phyloP scores from a whole-genome alignment of 1,140 invertebrate genomes.

The Drosophila pachea region DNA sequence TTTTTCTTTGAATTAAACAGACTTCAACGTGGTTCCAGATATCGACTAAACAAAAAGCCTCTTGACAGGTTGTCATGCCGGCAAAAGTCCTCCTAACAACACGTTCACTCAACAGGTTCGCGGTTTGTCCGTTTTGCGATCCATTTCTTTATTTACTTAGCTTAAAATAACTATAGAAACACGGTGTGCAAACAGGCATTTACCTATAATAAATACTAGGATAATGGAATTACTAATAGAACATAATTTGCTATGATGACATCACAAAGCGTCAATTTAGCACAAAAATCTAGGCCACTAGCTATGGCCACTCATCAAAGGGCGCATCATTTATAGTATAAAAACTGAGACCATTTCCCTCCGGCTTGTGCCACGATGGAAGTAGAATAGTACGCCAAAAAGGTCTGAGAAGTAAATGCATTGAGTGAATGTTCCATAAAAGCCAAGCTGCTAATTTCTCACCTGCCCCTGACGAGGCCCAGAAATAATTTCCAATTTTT shows the following conservation, averaged over 20 bases:
- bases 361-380: constrained; percentile 89
- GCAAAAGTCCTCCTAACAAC: constrained; percentile 41
- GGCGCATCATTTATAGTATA: constrained; percentile 82
- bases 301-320: constrained; percentile 75
- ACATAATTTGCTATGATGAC: constrained; percentile 25
- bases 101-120: constrained; percentile 32
- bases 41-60: constrained; percentile 53
- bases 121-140: constrained; percentile 1
- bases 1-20: constrained; percentile 5
- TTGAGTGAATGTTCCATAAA: neutral
- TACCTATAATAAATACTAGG: constrained; percentile 11
- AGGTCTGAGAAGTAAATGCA: constrained; percentile 60
- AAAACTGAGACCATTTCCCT: constrained; percentile 90
- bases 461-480: constrained; percentile 86
- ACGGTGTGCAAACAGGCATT: neutral
- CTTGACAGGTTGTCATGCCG: constrained; percentile 65
- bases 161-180: constrained; percentile 42
- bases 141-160: constrained; percentile 19
- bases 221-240: constrained; percentile 17
- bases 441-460: neutral
- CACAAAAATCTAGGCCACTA: constrained; percentile 5
- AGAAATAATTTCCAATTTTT: constrained; percentile 95
- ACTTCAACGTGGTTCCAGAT: neutral
- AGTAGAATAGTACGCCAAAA: constrained; percentile 85
- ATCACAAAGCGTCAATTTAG: constrained; percentile 51